Evolutionary conservation across 2,797 vertebrate genomes (phyloP).

Genomic region (Kryptolebias ocellatus): DNA sequence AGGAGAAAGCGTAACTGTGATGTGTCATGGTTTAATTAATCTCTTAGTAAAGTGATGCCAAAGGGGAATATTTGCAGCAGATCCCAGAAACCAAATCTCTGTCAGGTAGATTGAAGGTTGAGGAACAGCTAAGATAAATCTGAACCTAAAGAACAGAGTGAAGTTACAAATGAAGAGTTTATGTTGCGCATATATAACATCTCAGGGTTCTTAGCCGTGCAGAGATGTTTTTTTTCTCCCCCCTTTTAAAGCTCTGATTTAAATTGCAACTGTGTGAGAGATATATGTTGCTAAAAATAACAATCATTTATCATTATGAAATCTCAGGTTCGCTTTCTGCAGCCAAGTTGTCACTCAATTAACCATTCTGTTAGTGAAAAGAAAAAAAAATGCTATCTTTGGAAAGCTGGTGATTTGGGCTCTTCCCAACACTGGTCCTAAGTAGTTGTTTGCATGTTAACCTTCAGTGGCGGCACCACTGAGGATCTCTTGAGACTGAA

Average conservation of each 20-base stretch:
- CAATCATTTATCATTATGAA: conserved; percentile 57
- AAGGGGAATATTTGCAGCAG: too few relatives aligned
- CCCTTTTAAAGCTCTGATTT: conserved; percentile 31
- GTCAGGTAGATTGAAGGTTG: too few relatives aligned
- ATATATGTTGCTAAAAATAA: conserved; percentile 44
- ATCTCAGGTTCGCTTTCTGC: conserved; percentile 33
- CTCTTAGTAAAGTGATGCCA: too few relatives aligned
- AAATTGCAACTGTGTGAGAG: conserved; percentile 26
- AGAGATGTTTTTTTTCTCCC: neutral
- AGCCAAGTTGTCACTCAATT: conserved; percentile 58
- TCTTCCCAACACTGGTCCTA: conserved; percentile 32
- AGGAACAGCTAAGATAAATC: too few relatives aligned
- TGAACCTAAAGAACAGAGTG: too few relatives aligned
- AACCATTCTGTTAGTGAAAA: conserved; percentile 37
- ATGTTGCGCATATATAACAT: neutral
- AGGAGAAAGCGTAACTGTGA: too few relatives aligned
- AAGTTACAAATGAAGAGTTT: neutral
- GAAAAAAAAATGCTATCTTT: conserved; percentile 48
- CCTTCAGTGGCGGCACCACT: conserved; percentile 14
- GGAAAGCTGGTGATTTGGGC: conserved; percentile 62
- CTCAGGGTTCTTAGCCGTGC: neutral
- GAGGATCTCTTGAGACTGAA: conserved; percentile 37
- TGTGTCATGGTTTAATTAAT: too few relatives aligned
- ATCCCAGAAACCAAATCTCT: too few relatives aligned
- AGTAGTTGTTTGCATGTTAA: conserved; percentile 47